Percentiles rank a stretch among this genome's conserved stretches.
These are phyloP conservation scores for Riparia riparia DNA, from an alignment of 2,113 vertebrate genomes.

Conservation along the genomic window DNA sequence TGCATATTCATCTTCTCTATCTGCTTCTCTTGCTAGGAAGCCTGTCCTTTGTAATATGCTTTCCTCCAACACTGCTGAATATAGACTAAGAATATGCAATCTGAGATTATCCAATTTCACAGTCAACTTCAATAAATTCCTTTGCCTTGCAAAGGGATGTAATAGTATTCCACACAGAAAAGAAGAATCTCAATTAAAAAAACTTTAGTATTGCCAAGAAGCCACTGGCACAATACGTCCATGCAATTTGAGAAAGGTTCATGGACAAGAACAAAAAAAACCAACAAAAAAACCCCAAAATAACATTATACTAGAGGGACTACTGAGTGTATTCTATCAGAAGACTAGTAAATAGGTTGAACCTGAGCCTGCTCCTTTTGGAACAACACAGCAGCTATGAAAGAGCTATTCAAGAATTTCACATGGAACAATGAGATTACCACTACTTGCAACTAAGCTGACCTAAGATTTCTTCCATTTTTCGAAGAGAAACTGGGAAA, in stretches of 20 bases:
- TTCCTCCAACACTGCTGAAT: not conserved
- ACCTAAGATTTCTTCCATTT: not conserved
- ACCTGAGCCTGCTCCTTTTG: not conserved
- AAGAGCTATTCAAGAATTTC: not conserved
- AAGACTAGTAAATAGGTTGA: not conserved
- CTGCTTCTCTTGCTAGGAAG: not conserved
- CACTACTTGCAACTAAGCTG: not conserved
- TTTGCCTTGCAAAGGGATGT: not conserved
- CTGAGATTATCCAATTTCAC: conserved; percentile 26
- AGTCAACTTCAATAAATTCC: not conserved
- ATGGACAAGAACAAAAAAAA: not conserved
- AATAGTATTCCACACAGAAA: not conserved
- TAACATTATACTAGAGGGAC: not conserved
- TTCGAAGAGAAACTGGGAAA: not conserved
- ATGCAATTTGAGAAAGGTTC: not conserved
- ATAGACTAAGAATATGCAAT: not conserved
- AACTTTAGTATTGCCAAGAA: not conserved
- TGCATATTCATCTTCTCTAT: not conserved
- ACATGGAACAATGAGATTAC: not conserved
- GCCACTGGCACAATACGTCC: not conserved
- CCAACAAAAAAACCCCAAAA: not conserved
- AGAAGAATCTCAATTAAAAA: not conserved
- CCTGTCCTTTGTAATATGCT: not conserved
- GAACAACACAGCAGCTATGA: not conserved
- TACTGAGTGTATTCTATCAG: not conserved